Base-by-base conservation (phyloP, 2,888 invertebrate genomes). In the Agrochola circellaris region DNA sequence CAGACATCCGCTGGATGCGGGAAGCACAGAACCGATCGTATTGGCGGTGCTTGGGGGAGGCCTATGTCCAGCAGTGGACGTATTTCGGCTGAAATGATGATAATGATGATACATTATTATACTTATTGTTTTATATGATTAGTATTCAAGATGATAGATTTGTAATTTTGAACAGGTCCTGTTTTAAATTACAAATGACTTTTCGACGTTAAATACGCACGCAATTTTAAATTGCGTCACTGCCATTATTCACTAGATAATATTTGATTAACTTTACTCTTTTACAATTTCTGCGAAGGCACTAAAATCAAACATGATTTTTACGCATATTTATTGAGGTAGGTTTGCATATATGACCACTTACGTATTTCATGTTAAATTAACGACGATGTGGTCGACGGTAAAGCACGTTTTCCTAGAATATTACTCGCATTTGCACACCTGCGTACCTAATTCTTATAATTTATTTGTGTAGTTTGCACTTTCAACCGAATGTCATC, bases 331-430 rank as follows among this genome's bases (percentile, higher is more conserved):
- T 42, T 20, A 34, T 61, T 61, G 30, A 61, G 42, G 17, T 42
- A 45, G 30, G 15, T 11, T 54, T n/a, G 2, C 42, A 20, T 13
- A 20, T 17, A 34, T 11, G 9, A 58, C 15, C n/a, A 7, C n/a
- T 60, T 34, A 45, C 17, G 9, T 48, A 34, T 64, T 75, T 54
- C 30, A 54, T 45, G 20, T 45, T 42, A 62, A 75, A 17, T 56
- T 26, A 65, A 51, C 6, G n/a, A 51, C 17, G n/a, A 34, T n/a
- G 54, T 13, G 42, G 54, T 62, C 30, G 17, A 60, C 30, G 34
- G 42, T 30, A 23, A 60, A 61, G n/a, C 13, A 42, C 34, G 11
- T 62, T 66, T 79, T 76, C 82, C 30, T 38, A 62, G 76, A 82
- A 82, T 11, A 48, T 23, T 17, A 56, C 38, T 65, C 30, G 62